A percentile compares a stretch with the other conserved stretches of the same genome.
These are phyloP conservation scores for Protobothrops flavoviridis DNA, from an alignment of 2,113 vertebrate species.

Conservation along the genomic window DNA sequence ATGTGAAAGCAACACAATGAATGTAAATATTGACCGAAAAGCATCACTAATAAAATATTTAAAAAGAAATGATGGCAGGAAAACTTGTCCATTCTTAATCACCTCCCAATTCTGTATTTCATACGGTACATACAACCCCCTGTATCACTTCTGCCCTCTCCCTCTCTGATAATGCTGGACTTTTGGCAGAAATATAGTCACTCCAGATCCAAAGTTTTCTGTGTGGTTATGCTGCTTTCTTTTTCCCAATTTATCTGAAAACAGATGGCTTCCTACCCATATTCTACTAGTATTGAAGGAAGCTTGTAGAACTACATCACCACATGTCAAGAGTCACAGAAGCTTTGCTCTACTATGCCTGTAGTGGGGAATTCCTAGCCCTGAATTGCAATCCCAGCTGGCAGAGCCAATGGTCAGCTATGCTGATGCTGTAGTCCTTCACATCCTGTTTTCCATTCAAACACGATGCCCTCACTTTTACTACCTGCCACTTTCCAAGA, in stretches of 20 bases:
- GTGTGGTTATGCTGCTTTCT: not conserved
- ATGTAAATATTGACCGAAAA: not conserved
- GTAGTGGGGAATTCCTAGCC: not conserved
- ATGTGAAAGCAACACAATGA: not conserved
- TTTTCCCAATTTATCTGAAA: not conserved
- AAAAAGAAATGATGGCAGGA: not conserved
- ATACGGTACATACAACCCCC: not conserved
- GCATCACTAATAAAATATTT: not conserved
- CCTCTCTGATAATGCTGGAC: not conserved
- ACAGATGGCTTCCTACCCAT: not conserved
- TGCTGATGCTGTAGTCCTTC: not conserved
- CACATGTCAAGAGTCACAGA: not conserved
- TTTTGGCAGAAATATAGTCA: not conserved
- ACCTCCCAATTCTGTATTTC: not conserved
- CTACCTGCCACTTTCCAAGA: not conserved
- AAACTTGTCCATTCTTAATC: not conserved
- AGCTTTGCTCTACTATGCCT: not conserved
- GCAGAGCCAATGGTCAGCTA: not conserved
- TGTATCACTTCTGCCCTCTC: not conserved
- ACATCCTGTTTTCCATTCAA: not conserved
- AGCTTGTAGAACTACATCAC: not conserved
- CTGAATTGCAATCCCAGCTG: not conserved
- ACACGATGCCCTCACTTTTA: not conserved
- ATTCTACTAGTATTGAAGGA: not conserved
- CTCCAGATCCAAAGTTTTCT: not conserved